Evolutionary conservation across 2,113 vertebrate species (phyloP), one percentile per base, ranked within the genome.

Genomic region (Chloropsis hardwickii): DNA sequence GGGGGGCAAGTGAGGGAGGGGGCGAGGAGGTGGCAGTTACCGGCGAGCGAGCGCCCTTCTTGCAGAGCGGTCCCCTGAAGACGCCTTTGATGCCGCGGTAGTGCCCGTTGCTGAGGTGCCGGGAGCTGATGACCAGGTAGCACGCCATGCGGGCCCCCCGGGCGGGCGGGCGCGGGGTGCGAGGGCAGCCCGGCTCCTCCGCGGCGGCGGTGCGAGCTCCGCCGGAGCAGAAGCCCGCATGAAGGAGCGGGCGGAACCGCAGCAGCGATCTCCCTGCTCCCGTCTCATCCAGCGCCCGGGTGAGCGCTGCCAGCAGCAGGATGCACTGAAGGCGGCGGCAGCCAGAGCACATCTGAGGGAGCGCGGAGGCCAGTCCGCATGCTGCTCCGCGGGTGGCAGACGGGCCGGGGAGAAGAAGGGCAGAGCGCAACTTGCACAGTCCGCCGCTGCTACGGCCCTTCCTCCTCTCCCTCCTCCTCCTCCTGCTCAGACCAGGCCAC

Each of bases 81-180:
- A 99, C 99, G 95, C 99, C 99, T 97, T 99, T 99, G 92, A 99
- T 99, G 97, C 99, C 98, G 93, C 99, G 98, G 97, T 99, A 99
- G 98, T 99, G 99, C 92, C 99, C 99, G 95, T 99, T 99, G 98
- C 98, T 99, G 96, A 99, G 99, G 97, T 99, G 99, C 93, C 99
- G 99, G 82, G 99, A 99, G 98, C 99, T 99, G 98, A 99, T 99
- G 94, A 99, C 99, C 98, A 99, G 98, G 98, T 99, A 99, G 97
- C 99, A 99, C 98, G 99, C 99, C 99, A 99, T 99, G 97, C 92
- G 97, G 90, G 73, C 42, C 86, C 95, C 90, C 50, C 35, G 87
- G 77, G 82, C 27, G 50, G 94, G 96, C 21, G 64, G 33, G 48
- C 48, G 48, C 33, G 45, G 84, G 44, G 12, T 2, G 66, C 76